These are phyloP conservation scores for Argentina silus DNA, from an alignment of 2,797 vertebrate genomes.

Conservation along the genomic window DNA sequence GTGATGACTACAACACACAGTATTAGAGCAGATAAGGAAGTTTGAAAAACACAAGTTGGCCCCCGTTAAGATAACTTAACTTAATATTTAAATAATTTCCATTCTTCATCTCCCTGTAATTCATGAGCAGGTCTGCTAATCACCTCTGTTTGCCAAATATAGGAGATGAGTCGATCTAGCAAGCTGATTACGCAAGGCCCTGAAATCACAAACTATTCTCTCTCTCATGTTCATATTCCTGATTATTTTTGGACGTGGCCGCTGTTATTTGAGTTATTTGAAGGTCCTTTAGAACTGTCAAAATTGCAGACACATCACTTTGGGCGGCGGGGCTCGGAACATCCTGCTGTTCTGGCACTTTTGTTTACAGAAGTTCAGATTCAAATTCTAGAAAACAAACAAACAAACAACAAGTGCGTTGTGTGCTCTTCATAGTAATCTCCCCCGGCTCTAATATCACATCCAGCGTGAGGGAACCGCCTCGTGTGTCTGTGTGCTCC, in stretches of 20 bases:
- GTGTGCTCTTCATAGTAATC: constrained; percentile 7
- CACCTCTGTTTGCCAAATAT: too few species aligned
- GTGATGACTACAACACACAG: too few species aligned
- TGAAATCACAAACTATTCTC: too few species aligned
- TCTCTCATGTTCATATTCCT: too few species aligned
- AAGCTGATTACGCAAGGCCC: too few species aligned
- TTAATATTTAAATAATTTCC: too few species aligned
- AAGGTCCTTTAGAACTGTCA: constrained; percentile 24
- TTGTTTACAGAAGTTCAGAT: constrained; percentile 41
- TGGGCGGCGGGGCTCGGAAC: constrained; percentile 23
- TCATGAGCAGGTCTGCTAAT: too few species aligned
- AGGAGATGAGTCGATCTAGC: too few species aligned
- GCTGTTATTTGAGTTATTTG: constrained; percentile 23
- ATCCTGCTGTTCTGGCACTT: constrained; percentile 14
- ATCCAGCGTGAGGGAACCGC: not conserved
- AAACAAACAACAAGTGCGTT: constrained; percentile 34
- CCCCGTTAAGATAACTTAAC: too few species aligned
- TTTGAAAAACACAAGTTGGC: too few species aligned
- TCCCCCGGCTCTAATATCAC: constrained; percentile 33
- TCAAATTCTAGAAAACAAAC: constrained; percentile 55
- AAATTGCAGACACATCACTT: constrained; percentile 15
- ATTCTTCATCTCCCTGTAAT: too few species aligned
- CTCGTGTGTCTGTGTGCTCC: not conserved
- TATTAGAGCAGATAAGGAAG: too few species aligned
- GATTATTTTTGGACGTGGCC: not conserved